Conservation (phyloP, 2,797 vertebrate species). For the Lerista edwardsae region DNA sequence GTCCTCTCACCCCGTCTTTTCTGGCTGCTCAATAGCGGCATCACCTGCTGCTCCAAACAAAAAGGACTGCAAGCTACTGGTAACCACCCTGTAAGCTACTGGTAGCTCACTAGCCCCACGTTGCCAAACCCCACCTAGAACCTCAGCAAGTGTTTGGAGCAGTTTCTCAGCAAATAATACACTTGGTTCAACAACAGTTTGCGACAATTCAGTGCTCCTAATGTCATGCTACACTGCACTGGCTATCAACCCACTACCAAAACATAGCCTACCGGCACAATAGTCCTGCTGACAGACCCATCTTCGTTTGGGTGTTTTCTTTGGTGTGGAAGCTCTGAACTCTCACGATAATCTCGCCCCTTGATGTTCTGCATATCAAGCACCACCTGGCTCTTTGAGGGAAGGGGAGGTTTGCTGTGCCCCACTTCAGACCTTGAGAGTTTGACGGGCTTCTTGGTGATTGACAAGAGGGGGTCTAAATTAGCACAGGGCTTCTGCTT, state of each 20-base stretch:
- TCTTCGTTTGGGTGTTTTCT: slow-evolving; percentile 75
- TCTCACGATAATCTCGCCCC: slow-evolving; percentile 89
- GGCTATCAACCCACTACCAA: too few relatives aligned
- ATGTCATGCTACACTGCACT: background rate
- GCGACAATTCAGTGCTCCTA: too few relatives aligned
- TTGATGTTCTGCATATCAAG: slow-evolving; percentile 80
- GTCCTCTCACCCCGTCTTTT: too few relatives aligned
- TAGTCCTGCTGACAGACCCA: slow-evolving; percentile 52
- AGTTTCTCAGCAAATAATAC: background rate
- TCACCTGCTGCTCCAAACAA: too few relatives aligned
- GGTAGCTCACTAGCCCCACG: too few relatives aligned
- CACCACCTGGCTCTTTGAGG: slow-evolving; percentile 82
- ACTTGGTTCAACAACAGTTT: background rate
- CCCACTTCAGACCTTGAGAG: slow-evolving; percentile 84
- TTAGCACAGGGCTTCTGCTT: slow-evolving; percentile 61
- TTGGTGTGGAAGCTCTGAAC: slow-evolving; percentile 81
- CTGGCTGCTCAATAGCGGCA: too few relatives aligned
- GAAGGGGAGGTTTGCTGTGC: slow-evolving; percentile 83
- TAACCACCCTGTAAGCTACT: too few relatives aligned
- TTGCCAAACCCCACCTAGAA: too few relatives aligned
- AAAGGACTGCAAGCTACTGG: too few relatives aligned
- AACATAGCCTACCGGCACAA: slow-evolving; percentile 65
- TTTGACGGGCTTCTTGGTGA: slow-evolving; percentile 84
- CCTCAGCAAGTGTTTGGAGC: background rate
- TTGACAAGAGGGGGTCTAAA: slow-evolving; percentile 52